Evolutionary conservation across 2,113 vertebrate species (phyloP), one percentile per base, ranked within the genome.

Genomic region (Caranx ignobilis): DNA sequence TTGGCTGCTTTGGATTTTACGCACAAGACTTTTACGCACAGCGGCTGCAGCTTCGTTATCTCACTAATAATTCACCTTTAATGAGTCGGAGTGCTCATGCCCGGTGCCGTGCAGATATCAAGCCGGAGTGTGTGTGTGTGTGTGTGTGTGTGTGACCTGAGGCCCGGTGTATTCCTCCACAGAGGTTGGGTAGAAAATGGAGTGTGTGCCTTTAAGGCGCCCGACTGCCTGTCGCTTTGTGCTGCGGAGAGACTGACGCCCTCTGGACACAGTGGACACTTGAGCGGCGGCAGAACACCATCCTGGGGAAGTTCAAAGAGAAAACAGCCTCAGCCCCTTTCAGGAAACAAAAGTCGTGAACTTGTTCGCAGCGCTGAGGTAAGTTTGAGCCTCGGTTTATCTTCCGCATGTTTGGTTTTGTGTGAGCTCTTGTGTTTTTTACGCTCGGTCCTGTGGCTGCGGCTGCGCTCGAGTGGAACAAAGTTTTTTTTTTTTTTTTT

Each of bases 131-230:
- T 52, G 57, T 39, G 75, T 59, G 82, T 39, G 75, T 59, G 82
- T 39, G 75, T 59, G 82, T 26, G 26, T 59, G 57, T 52, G 57
- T 39, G 75, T 59, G 82, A 74, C 84, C 84, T 10, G 66, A 66
- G 62, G 61, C 77, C 88, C 69, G 74, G 77, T 13, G 59, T 61
- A 69, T 34, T 48, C 57, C 77, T 85, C 54, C 87, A 11, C 73
- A 74, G 71, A 79, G 59, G 48, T 41, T 63, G 55, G 60, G 3
- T 16, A 71, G 85, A 92, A 93, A 93, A 90, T 84, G 88, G 89
- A 89, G 87, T n/a, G 86, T 93, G 90, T 89, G 84, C 91, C 94
- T 95, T 94, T 94, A 94, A 95, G 94, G 90, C 92, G 93, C 81
- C 89, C 69, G 90, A 84, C 89, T 82, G 89, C 92, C 91, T 87